Base-by-base conservation (phyloP, 92 coral and sea anemone genomes). In the Siderastrea radians region DNA sequence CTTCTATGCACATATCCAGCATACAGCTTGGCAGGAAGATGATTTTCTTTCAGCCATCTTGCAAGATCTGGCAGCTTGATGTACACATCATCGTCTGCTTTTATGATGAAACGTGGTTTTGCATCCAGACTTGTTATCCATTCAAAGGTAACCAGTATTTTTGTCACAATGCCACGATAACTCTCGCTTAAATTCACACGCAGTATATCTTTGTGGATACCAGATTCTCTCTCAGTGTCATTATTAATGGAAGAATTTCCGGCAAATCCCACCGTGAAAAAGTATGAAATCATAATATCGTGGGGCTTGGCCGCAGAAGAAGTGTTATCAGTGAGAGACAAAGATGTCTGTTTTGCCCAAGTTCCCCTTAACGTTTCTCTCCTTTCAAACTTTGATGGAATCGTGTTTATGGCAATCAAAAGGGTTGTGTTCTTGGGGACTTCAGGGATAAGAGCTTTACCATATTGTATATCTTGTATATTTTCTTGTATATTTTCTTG, bases 1-100 rank as follows among this genome's bases (percentile, higher is more conserved):
- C 53, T 43, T 14, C 77, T 72, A 1, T 1, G 10, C 59, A 49
- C 77, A 72, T 48, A 49, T 6, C 77, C 77, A 72, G 77, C 77
- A 7, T 72, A 72, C 38, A 72, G 38, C 19, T 13, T 10, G 4
- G 44, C 3, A 0, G 58, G 4, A 15, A 6, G 3, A 26, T 19
- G 14, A 64, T 26, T 47, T 3, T 49, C 53, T 8, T 47, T 16
- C 57, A 72, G 38, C 77, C 77, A 72, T 6, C 11, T 48, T 5
- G 4, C 14, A 5, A 72, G 77, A 17, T 72, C 77, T 52, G 75
- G 52, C 9, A 46, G 3, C 43, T 71, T 71, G 14, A 71, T 14
- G 54, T 71, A 71, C 15, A 71, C 55, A 71, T 71, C 75, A 71
- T 71, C 51, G 16, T 71, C 75, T 9, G 75, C 75, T 19, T 71